Conservation (phyloP, 1,140 invertebrate species). For the Venturia canescens region DNA sequence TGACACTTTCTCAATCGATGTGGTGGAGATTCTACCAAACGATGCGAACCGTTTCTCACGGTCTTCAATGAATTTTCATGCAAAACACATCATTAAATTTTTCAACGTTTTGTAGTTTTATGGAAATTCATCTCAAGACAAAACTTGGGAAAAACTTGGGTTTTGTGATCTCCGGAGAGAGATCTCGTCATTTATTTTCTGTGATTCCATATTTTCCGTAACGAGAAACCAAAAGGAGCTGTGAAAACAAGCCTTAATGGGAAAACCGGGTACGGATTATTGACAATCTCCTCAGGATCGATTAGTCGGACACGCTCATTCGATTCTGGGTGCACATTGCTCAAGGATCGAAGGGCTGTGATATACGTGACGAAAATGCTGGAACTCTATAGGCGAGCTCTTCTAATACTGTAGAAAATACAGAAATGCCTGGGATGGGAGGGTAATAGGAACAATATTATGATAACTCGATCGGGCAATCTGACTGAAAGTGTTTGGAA, state of each 20-base stretch:
- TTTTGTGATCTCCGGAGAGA: no score
- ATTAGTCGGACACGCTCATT: not conserved
- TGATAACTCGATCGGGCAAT: slow-evolving; percentile 69
- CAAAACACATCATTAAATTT: no score
- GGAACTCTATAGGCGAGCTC: not conserved
- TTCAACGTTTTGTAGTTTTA: no score
- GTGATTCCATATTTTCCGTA: not conserved
- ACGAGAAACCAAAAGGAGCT: not conserved
- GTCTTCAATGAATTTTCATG: not conserved
- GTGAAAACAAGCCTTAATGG: not conserved
- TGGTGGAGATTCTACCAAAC: not conserved
- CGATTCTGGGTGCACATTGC: not conserved
- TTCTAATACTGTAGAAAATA: not conserved
- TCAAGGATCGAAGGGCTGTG: slow-evolving; percentile 26
- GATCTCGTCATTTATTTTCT: no score
- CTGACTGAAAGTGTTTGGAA: slow-evolving; percentile 29
- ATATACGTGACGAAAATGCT: slow-evolving; percentile 46
- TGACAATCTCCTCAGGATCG: not conserved
- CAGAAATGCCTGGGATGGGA: not conserved
- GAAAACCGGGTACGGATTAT: not conserved
- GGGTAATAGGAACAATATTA: slow-evolving; percentile 71
- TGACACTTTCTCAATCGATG: not conserved
- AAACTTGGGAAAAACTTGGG: no score
- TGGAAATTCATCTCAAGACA: no score
- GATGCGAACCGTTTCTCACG: slow-evolving; percentile 33